phyloP scores from a whole-genome alignment of 30 jellyfish, hydroid and myxozoan genomes.

The Pseudorhiza aurosa region DNA sequence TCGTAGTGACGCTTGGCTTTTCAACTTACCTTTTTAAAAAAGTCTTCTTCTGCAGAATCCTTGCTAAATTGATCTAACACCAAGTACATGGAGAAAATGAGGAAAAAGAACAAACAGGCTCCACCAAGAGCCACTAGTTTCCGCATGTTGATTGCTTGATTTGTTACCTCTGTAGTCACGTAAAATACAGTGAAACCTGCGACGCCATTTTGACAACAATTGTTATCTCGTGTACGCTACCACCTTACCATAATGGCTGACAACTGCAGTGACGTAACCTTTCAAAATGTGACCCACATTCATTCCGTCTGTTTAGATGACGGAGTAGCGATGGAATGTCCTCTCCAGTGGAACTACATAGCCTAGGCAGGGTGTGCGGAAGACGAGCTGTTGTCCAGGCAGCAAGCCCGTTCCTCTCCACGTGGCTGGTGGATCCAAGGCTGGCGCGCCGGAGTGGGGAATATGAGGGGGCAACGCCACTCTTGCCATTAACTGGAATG shows the following conservation, averaged over 20 bases:
- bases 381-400: no score
- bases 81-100: slow-evolving; percentile 81
- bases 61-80: slow-evolving; percentile 77
- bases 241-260: slow-evolving; percentile 8
- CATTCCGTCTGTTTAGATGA: not conserved
- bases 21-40: slow-evolving; percentile 54
- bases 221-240: not conserved
- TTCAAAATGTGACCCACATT: not conserved
- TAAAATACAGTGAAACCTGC: no score
- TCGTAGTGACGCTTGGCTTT: no score
- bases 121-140: slow-evolving; percentile 79
- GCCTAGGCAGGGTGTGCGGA: no score
- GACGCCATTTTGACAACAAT: slow-evolving; percentile 4
- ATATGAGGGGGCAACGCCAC: no score
- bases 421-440: not conserved
- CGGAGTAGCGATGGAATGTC: no score
- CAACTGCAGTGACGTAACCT: not conserved
- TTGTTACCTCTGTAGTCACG: no score
- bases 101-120: slow-evolving; percentile 69
- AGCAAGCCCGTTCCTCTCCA: no score
- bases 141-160: slow-evolving; percentile 64
- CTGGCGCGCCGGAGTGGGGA: no score
- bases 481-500: no score
- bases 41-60: slow-evolving; percentile 37
- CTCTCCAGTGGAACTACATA: no score